Percentiles rank a stretch among this genome's conserved stretches.
Conservation (phyloP, 1,140 invertebrate species). For the Cotesia chilonis region DNA sequence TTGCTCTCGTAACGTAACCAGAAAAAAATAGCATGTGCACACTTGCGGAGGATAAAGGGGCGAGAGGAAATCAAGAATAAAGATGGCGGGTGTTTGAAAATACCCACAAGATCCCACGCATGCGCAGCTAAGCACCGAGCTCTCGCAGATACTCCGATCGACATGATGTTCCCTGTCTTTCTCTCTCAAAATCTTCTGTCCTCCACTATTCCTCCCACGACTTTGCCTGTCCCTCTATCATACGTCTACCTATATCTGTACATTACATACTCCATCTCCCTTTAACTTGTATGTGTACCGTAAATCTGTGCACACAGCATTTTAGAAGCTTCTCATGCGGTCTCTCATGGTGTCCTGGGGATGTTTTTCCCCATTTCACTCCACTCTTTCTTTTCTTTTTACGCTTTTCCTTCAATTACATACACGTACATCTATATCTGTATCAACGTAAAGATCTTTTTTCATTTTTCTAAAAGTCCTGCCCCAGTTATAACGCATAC, state of each 20-base stretch:
- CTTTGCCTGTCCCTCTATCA: background rate
- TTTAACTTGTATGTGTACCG: background rate
- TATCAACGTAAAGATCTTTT: background rate
- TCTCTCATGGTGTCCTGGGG: conserved; percentile 25
- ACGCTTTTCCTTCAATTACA: conserved; percentile 14
- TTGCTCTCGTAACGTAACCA: background rate
- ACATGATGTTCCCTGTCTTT: background rate
- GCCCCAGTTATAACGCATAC: conserved; percentile 20
- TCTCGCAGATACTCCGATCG: conserved; percentile 35
- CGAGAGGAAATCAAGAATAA: conserved; percentile 19
- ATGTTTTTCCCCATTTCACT: conserved; percentile 19
- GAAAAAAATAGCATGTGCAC: conserved; percentile 1
- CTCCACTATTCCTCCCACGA: conserved; percentile 6
- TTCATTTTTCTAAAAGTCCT: conserved; percentile 4
- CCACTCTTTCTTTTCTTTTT: background rate
- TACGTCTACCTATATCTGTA: background rate
- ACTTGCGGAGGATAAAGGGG: conserved; percentile 4
- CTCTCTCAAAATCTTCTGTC: background rate
- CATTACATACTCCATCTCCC: background rate
- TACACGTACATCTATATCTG: too few relatives aligned
- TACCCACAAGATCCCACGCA: conserved; percentile 22
- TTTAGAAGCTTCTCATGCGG: conserved; percentile 21
- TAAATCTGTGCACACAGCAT: conserved; percentile 21
- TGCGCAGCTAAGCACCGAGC: conserved; percentile 10
- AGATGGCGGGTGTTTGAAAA: conserved; percentile 35